Base-by-base conservation (phyloP, 2,797 vertebrate genomes). In the Craterocephalus amniculus region DNA sequence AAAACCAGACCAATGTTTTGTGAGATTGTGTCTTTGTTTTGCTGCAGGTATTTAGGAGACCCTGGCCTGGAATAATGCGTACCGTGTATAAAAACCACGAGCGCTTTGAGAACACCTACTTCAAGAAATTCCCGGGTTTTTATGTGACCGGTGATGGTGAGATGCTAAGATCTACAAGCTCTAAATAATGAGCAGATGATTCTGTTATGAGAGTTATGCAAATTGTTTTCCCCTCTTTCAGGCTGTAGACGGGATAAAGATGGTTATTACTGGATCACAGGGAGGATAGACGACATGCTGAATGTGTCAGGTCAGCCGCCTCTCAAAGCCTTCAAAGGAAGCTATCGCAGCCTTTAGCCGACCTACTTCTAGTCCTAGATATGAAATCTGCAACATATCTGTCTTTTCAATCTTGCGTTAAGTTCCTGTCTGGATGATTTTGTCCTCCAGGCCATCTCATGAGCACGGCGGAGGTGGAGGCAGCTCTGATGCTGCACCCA, bases 261-360 rank as follows among this genome's bases (percentile, higher is more conserved):
- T 13, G 95, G 95, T 3, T 96, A 96, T 84, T 95, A 93, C 88
- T 96, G 95, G 95, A 95, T 95, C 83, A 96, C 95, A 6, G 95
- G 95, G 57, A 89, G 95, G 63, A 95, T 95, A 73, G 95, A 96
- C 35, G 95, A 96, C 90, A 95, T 96, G 95, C 88, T 96, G 68
- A 96, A 96, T 10, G 93, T 95, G 69, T 96, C 95, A 86, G 95
- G 95, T 52, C 57, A 34, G 59, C 34, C 14, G 35, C 36, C 54
- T 52, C 66, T 51, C 4, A 71, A 14, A 73, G 48, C 18, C 2
- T 26, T 16, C 6, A 48, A 7, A 27, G 20, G 13, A 26, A 31
- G 36, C 43, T 27, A 14, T 29, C 14, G n/a, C 16, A 38, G 2
- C 29, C 59, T 3, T 14, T 51, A 14, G 27, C 54, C 0, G 0